These are phyloP conservation scores for Drosophila lacertosa DNA, from an alignment of 1,140 invertebrate species.

Conservation along the genomic window DNA sequence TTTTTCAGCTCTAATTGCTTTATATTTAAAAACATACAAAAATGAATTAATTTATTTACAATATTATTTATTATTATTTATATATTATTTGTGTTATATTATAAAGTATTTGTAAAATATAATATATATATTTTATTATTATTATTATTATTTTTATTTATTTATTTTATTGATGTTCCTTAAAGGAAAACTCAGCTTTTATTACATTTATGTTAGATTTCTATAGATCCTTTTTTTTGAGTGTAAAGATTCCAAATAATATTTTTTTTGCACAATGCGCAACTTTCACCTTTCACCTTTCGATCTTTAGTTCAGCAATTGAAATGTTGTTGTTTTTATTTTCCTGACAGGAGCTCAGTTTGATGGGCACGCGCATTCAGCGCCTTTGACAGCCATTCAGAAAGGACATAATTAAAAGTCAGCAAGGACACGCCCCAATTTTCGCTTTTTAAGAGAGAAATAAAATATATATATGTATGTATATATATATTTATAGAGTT, in stretches of 20 bases:
- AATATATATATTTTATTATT: too few relatives aligned
- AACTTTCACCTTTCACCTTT: slow-evolving; percentile 35
- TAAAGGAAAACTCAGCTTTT: too few relatives aligned
- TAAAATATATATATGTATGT: too few relatives aligned
- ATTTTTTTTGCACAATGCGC: slow-evolving; percentile 3
- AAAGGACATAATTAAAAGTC: slow-evolving; percentile 36
- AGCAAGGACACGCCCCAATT: slow-evolving; percentile 36
- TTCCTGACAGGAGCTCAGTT: slow-evolving; percentile 13
- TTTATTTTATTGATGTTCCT: too few relatives aligned
- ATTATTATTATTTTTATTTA: too few relatives aligned
- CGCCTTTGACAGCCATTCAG: slow-evolving; percentile 35
- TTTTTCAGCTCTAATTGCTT: not conserved
- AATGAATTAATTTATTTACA: too few relatives aligned
- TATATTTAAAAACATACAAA: too few relatives aligned
- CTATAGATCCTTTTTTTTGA: not conserved
- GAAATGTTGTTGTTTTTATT: slow-evolving; percentile 5
- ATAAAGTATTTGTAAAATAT: too few relatives aligned
- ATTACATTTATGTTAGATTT: too few relatives aligned
- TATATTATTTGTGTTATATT: too few relatives aligned
- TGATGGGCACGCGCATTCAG: slow-evolving; percentile 43
- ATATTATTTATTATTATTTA: too few relatives aligned
- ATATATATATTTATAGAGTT: not conserved
- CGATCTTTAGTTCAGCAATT: slow-evolving; percentile 22
- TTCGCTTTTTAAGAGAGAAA: not conserved
- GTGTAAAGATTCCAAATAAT: not conserved